phyloP scores from a whole-genome alignment of 2,797 vertebrate genomes.

The Uromys caudimaculatus region DNA sequence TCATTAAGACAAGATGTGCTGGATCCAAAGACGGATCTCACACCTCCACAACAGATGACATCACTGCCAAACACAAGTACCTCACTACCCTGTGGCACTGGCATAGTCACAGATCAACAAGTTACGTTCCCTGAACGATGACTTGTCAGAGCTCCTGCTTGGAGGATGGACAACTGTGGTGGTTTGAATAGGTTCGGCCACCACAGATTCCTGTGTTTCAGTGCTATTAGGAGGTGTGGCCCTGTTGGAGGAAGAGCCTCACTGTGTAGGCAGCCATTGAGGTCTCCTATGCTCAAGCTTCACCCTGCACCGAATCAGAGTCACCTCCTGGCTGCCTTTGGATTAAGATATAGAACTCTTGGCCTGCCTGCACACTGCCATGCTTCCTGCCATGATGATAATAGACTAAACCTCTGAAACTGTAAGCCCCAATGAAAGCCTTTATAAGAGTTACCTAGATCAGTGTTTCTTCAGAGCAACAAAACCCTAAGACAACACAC shows the following conservation, averaged over 20 bases:
- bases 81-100: neutral
- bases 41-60: neutral
- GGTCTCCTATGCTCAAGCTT: neutral
- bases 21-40: neutral
- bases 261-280: neutral
- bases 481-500: neutral
- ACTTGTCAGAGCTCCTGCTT: neutral
- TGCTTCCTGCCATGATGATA: neutral
- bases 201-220: neutral
- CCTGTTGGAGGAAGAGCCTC: neutral
- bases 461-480: neutral
- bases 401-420: neutral
- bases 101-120: neutral
- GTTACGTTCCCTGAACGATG: neutral
- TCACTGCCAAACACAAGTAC: neutral
- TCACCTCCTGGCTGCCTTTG: neutral
- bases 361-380: neutral
- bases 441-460: neutral
- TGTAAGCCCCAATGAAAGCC: neutral
- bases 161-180: neutral
- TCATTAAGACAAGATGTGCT: neutral
- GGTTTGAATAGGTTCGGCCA: neutral
- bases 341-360: neutral
- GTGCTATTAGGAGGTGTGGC: neutral
- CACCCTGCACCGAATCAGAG: neutral